Evolutionary conservation across 2,797 vertebrate species (phyloP), one percentile per base, ranked within the genome.

Genomic region (Calcarius lapponicus): DNA sequence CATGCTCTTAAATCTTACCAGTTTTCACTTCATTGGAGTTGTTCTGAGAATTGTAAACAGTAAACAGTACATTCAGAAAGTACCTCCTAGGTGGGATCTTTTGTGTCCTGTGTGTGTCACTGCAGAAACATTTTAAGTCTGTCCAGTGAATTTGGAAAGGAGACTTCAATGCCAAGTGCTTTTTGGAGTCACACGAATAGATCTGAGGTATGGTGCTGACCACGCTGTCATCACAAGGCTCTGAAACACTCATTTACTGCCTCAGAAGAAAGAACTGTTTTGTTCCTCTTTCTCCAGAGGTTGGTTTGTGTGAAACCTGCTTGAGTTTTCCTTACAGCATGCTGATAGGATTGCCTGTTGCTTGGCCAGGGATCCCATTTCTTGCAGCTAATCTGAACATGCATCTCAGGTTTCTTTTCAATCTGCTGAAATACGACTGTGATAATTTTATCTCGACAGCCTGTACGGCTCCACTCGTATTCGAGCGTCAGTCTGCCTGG

Each of bases 371-470:
- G 80, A 83, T 96, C 90, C 43, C 83, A 0, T 97, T 97, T 95
- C 97, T 76, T 83, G 25, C 36, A 8, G 83, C 86, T 96, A 88
- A 94, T 95, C 67, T 22, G 20, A 91, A 73, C 61, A 6, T 26
- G 3, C 34, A 22, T 96, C 96, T 97, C 83, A 9, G 87, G 88
- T 96, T 97, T 93, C 95, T 91, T 94, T 95, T 93, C 86, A 87
- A 58, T 84, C 85, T 85, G 47, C 92, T 71, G 87, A 73, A 96
- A 87, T 87, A 90, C 3, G 79, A 21, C 87, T 67, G 79, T 28
- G 84, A 79, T 93, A 96, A 95, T 92, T 93, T 96, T 95, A 95
- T 94, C 94, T 91, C 4, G 0, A 16, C 84, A 94, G 95, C 83
- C 96, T 82, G 38, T 13, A 13, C 0, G 80, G 90, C 95, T 95